Base-by-base conservation (phyloP, 2,888 invertebrate genomes). In the Phragmatobia fuliginosa region DNA sequence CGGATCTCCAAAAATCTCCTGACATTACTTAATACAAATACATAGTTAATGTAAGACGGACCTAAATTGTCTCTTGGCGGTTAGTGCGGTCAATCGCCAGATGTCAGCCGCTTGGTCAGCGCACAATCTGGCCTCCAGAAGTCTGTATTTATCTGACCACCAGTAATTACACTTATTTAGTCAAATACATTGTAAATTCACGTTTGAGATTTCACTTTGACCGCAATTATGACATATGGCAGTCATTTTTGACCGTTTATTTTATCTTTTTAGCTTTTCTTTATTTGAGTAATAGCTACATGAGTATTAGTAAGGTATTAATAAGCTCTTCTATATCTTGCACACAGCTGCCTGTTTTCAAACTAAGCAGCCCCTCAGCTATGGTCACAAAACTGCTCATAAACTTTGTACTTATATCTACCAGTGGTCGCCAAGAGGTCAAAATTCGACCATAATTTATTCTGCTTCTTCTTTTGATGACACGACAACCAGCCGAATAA, bases 31-130 rank as follows among this genome's bases (percentile, higher is more conserved):
- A 21, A 36, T n/a, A n/a, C 58, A 66, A 65, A 59, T 41, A 66
- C 31, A 31, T 66, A 56, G 16, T 56, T 31, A 58, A 31, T 32
- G 28, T 64, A 28, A 58, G 59, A 28, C 28, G 60, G 21, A 31
- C 61, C 31, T n/a, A 60, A 38, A 56, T 16, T 28, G 49, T 33
- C 49, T 60, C 18, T 38, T 28, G 28, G 65, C 28, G 65, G 64
- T 63, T 36, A 28, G 32, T 38, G 58, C 64, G 62, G 74, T 66
- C 49, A 45, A 52, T 52, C 7, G 49, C 16, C 80, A 80, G 72
- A 75, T 80, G 80, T 62, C 77, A 33, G 67, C 66, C 68, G 79
- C 70, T 52, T 73, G 82, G 77, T 79, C 80, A 79, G 32, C 36
- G 16, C 65, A 60, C 52, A 75, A 79, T 77, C 72, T 79, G 64